phyloP scores from a whole-genome alignment of 2,113 vertebrate genomes.

The Oxyura jamaicensis region DNA sequence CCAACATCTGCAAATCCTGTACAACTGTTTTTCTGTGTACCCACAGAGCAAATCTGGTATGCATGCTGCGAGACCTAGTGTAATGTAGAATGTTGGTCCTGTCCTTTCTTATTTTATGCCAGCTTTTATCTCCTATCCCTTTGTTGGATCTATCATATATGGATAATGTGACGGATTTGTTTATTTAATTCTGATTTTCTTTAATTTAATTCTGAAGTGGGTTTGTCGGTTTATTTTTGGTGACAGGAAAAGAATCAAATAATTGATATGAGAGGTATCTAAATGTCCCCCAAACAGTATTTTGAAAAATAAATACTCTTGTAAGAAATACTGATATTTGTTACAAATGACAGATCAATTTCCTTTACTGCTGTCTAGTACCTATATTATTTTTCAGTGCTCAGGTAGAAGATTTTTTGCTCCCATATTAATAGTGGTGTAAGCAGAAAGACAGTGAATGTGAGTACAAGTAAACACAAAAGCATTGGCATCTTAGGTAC shows the following conservation, averaged over 20 bases:
- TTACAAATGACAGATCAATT: background rate
- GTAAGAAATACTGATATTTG: background rate
- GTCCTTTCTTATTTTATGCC: background rate
- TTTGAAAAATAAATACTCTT: background rate
- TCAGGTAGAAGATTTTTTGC: background rate
- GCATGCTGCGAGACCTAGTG: rapidly evolving
- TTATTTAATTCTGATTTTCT: background rate
- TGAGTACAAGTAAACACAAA: background rate
- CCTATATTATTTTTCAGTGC: background rate
- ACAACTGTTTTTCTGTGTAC: background rate
- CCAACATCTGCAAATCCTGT: background rate
- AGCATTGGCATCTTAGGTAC: background rate
- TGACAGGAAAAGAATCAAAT: background rate
- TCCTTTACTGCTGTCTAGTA: background rate
- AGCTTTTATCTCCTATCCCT: background rate
- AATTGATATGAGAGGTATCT: background rate
- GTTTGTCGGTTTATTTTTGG: background rate
- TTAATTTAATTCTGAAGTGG: background rate
- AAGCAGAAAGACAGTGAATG: background rate
- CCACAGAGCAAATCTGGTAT: background rate
- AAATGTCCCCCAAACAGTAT: background rate
- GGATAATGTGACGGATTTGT: background rate
- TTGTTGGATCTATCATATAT: background rate
- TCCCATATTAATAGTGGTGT: rapidly evolving
- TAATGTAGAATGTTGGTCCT: background rate